Percentiles rank a stretch among this genome's conserved stretches.
phyloP scores from a whole-genome alignment of 2,113 vertebrate species.

The Antennarius striatus region DNA sequence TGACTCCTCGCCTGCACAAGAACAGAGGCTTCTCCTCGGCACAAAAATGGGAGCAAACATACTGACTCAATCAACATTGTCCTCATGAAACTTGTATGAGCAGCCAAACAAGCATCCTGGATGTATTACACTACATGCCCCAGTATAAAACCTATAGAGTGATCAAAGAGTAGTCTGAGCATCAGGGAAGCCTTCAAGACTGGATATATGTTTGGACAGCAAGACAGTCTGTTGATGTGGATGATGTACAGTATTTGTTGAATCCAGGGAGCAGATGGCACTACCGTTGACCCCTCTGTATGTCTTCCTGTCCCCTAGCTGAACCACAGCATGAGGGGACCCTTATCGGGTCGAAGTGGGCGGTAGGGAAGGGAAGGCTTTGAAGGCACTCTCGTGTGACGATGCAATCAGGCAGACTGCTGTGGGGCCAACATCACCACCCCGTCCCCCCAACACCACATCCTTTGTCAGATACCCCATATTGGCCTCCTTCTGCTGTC shows the following conservation, averaged over 20 bases:
- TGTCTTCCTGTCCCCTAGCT: slow-evolving; percentile 78
- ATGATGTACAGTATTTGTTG: slow-evolving; percentile 54
- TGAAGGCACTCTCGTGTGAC: slow-evolving; percentile 79
- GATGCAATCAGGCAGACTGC: slow-evolving; percentile 79
- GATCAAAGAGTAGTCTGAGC: slow-evolving; percentile 24
- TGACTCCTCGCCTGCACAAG: not conserved
- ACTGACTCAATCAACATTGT: slow-evolving; percentile 38
- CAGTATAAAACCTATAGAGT: slow-evolving; percentile 29
- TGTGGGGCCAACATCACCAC: slow-evolving; percentile 44
- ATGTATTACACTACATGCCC: slow-evolving; percentile 41
- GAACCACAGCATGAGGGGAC: slow-evolving; percentile 72
- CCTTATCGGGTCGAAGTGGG: slow-evolving; percentile 82
- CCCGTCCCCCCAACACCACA: slow-evolving; percentile 7
- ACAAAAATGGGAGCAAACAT: slow-evolving; percentile 27
- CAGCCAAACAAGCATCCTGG: slow-evolving; percentile 39
- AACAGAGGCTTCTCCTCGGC: slow-evolving; percentile 4
- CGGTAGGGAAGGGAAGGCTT: slow-evolving; percentile 73
- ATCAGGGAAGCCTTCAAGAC: slow-evolving; percentile 8
- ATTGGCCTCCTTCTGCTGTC: slow-evolving; percentile 43
- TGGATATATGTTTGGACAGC: slow-evolving; percentile 40
- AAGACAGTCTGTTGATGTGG: not conserved
- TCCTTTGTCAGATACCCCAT: slow-evolving; percentile 41
- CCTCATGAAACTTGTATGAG: slow-evolving; percentile 36
- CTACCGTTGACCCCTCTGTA: slow-evolving; percentile 71
- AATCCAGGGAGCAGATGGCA: slow-evolving; percentile 66